Evolutionary conservation across 2,113 vertebrate genomes (phyloP), one percentile per base, ranked within the genome.

Genomic region (Anoplopoma fimbria): DNA sequence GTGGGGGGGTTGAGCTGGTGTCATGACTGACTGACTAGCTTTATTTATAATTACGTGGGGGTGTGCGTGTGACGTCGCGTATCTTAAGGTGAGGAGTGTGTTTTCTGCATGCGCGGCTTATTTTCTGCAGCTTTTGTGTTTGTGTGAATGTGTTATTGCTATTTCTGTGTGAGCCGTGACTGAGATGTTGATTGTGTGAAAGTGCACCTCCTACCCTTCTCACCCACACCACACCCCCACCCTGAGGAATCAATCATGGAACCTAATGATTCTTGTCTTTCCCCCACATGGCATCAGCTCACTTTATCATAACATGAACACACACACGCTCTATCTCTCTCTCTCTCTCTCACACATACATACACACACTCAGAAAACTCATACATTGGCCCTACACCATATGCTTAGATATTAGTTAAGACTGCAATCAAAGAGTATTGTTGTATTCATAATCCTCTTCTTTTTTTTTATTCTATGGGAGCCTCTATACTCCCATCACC

Each of bases 401-500:
- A 89, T 90, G 91, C 77, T 95, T 75, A 71, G 77, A 93, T 93
- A 93, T 94, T 93, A 97, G 96, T 96, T 97, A 96, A 97, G 95
- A 96, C 96, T 96, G 96, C 96, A 94, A 34, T 97, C 83, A 80
- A 84, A 61, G 76, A 90, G 83, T 90, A 90, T 90, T 91, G 84
- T 92, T 92, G 84, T 87, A 89, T 87, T 92, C 83, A 93, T 89
- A 93, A 93, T 91, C 86, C 96, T 96, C 95, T 95, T 95, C 96
- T 95, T 96, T 95, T 49, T 31, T 89, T 89, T 83, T 82, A 89
- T 89, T 92, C 89, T 88, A 85, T 90, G 79, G 76, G 84, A 87
- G 96, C 96, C 96, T 97, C 97, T 96, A 96, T 97, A 96, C 97
- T 97, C 97, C 97, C 96, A 97, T 99, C 97, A 98, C 97, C 97